These are phyloP conservation scores for Elysia chlorotica DNA, from an alignment of 1,140 invertebrate genomes.

Conservation along the genomic window DNA sequence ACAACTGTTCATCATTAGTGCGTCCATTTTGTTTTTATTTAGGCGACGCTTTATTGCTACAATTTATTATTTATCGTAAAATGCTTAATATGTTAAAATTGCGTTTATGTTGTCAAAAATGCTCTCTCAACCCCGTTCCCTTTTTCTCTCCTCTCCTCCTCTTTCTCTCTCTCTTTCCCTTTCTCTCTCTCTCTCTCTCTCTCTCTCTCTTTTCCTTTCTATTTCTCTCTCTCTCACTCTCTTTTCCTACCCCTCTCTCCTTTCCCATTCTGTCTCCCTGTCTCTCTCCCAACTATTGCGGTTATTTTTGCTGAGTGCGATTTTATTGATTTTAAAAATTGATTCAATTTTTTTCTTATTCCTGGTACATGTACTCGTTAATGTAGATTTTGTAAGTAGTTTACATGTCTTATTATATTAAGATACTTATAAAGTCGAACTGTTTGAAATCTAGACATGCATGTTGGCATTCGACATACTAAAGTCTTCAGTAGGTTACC, in stretches of 20 bases:
- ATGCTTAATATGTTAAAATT: too few species aligned
- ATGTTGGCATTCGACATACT: too few species aligned
- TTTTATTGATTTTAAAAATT: not conserved
- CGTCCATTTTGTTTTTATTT: too few species aligned
- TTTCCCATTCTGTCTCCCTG: not conserved
- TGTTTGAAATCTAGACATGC: not conserved
- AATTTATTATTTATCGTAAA: too few species aligned
- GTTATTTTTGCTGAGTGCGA: not conserved
- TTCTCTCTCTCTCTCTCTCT: slow-evolving; percentile 1
- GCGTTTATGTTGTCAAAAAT: too few species aligned
- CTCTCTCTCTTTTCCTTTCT: not conserved
- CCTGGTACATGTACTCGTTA: not conserved
- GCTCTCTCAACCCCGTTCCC: too few species aligned
- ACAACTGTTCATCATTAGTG: too few species aligned
- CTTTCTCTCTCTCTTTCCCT: too few species aligned
- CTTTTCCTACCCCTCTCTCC: not conserved
- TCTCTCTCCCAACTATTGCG: not conserved
- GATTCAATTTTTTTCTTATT: not conserved
- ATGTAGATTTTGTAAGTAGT: not conserved
- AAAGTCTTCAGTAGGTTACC: too few species aligned
- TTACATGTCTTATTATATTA: not conserved
- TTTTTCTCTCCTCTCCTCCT: too few species aligned
- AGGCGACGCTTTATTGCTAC: too few species aligned
- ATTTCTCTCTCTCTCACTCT: not conserved
- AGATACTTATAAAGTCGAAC: not conserved